These are phyloP conservation scores for Lepidochitona cinerea DNA, from an alignment of 2,888 invertebrate genomes.

Conservation along the genomic window DNA sequence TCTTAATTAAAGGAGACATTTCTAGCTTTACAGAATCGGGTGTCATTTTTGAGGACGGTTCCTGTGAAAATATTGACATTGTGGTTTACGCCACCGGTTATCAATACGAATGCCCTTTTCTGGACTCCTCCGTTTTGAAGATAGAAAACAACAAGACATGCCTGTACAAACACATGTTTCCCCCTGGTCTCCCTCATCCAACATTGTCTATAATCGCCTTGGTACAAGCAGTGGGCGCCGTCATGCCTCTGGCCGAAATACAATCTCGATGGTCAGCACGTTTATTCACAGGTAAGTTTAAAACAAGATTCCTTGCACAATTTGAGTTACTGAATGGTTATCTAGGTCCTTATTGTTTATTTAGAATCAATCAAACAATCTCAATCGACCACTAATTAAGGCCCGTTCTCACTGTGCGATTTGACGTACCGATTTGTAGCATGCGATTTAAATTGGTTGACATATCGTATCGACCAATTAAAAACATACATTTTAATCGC, in stretches of 20 bases:
- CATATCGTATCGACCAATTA: no score
- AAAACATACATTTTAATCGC: no score
- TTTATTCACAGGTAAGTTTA: slow-evolving; percentile 54
- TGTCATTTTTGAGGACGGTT: slow-evolving; percentile 64
- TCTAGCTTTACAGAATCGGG: slow-evolving; percentile 46
- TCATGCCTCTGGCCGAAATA: slow-evolving; percentile 72
- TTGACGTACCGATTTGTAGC: no score
- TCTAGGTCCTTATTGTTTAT: no score
- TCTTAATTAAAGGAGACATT: slow-evolving; percentile 64
- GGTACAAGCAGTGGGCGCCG: slow-evolving; percentile 71
- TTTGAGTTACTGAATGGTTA: no score
- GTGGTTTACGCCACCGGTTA: slow-evolving; percentile 72
- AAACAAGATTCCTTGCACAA: no score
- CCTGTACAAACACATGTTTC: slow-evolving; percentile 71
- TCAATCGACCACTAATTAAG: no score
- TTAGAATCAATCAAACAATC: no score
- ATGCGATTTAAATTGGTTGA: no score
- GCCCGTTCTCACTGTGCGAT: no score
- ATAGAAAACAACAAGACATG: slow-evolving; percentile 62
- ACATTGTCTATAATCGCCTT: slow-evolving; percentile 68
- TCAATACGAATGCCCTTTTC: slow-evolving; percentile 67
- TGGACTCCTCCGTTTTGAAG: slow-evolving; percentile 49
- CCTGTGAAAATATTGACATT: slow-evolving; percentile 55
- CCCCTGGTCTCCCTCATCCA: slow-evolving; percentile 59
- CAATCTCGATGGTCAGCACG: slow-evolving; percentile 65